Evolutionary conservation across 2,797 vertebrate species (phyloP), one percentile per base, ranked within the genome.

Genomic region (Poeciliopsis presidionis): DNA sequence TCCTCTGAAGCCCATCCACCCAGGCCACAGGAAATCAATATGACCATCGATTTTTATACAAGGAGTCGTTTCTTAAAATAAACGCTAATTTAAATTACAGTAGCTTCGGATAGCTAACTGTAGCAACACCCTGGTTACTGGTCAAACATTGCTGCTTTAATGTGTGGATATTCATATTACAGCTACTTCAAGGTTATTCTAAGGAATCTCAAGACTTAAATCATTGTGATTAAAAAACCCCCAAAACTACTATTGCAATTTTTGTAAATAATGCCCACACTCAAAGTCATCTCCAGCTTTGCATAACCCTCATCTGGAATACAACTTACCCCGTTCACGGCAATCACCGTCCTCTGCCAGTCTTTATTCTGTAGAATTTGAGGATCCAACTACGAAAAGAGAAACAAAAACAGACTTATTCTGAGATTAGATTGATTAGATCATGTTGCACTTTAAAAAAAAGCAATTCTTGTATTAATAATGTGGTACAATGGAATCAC

Each of bases 281-380:
- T 0, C 1, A 18, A 69, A 13, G 28, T 25, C 30, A 61, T 11
- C 57, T 41, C 3, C 57, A 46, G 67, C 28, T 41, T 41, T 67
- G 20, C 3, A 25, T 4, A 51, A 16, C 28, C 33, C 5, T 16
- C 28, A 3, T 25, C 7, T 16, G 3, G 55, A 18, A 53, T 59
- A 65, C 70, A 45, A 95, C 96, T 84, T 85, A 99, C 98, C 87
- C 96, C 97, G 0, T 97, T 98, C 96, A 98, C 97, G 7, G 94
- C 77, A 78, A 99, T 97, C 85, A 97, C 95, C 0, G 96, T 96
- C 84, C 97, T 96, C 75, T 99, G 98, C 97, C 98, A 99, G 14
- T 99, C 98, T 93, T 97, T 97, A 79, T 96, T 97, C 83, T 98
- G 96, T 76, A 98, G 84, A 0, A 90, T 90, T 87, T 98, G 97